Percentiles rank a stretch among this genome's conserved stretches.
Conservation (phyloP, 1,140 invertebrate species). For the Lordiphosa collinella region DNA sequence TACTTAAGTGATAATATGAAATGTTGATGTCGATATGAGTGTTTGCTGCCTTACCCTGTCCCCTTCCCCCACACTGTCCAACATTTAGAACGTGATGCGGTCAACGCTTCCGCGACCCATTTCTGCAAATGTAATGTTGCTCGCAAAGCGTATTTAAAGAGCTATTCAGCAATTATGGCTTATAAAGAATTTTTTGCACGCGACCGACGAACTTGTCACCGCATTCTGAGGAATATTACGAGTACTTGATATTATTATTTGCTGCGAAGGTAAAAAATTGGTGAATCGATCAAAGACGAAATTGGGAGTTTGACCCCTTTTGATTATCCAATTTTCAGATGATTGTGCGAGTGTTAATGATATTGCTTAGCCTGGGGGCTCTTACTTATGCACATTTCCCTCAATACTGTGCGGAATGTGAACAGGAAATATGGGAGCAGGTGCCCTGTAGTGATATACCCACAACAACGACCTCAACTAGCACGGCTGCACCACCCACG, state of each 20-base stretch:
- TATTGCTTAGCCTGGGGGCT: conserved; percentile 18
- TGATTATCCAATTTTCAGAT: conserved; percentile 28
- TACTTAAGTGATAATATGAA: background rate
- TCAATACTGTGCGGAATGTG: conserved; percentile 63
- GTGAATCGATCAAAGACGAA: conserved; percentile 3
- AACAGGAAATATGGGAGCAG: conserved; percentile 75
- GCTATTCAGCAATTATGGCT: conserved; percentile 68
- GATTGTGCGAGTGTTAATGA: conserved; percentile 37
- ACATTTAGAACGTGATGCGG: conserved; percentile 65
- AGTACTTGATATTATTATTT: conserved; percentile 3
- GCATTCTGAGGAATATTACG: background rate
- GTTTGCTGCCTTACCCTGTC: conserved; percentile 5
- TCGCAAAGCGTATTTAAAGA: conserved; percentile 66
- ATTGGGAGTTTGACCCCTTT: conserved; percentile 17
- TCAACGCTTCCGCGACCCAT: conserved; percentile 72
- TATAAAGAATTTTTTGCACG: conserved; percentile 64
- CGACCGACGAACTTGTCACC: conserved; percentile 33
- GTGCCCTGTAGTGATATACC: conserved; percentile 64
- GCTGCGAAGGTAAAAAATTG: conserved; percentile 8
- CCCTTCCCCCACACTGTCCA: conserved; percentile 6
- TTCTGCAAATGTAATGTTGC: conserved; percentile 49
- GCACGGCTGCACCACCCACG: background rate
- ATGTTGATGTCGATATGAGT: conserved; percentile 18
- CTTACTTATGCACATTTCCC: conserved; percentile 46
- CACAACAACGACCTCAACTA: conserved; percentile 12